Base-by-base conservation (phyloP, 53 echinoderm and acorn worm species). In the Stichopus horrens region DNA sequence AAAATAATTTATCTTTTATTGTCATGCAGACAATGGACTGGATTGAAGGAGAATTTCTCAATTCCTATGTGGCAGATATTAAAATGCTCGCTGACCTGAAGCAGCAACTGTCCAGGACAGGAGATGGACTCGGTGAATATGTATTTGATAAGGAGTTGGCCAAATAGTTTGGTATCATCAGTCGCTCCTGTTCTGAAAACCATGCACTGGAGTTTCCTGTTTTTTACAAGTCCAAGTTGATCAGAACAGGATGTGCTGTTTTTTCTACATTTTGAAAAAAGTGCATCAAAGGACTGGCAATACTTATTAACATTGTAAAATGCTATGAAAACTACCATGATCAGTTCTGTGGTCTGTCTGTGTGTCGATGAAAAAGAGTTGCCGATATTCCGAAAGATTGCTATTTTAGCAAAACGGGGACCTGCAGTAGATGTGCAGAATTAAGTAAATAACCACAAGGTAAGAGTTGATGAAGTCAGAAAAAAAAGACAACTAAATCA, bases 61-160 rank as follows among this genome's bases (percentile, higher is more conserved):
- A 93, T 8, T 93, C 95, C 77, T 92, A 95, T 73, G 95, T 95
- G 23, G 95, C 93, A 37, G 89, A 92, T 90, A 96, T 96, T 91
- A 95, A 95, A 79, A 91, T 92, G 76, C 90, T 96, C 19, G 92
- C 91, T 5, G 97, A 93, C 22, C 86, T 92, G 90, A 67, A 91
- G 56, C 83, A 76, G 73, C 91, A 93, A 88, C 91, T 96, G 71
- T 23, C 88, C 53, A 95, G 95, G 23, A 90, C 91, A 52, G 95
- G 94, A 0, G 16, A 90, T 7, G 95, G 95, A 7, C 92, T 95
- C 54, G 97, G 97, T 9, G 95, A 93, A 84, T 96, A 92, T 91
- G 92, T 90, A 83, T 96, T 95, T 89, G 97, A 96, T 90, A 92
- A 91, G 88, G 97, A 96, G 18, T 74, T 90, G 73, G 52, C 77